phyloP scores from a whole-genome alignment of 2,888 invertebrate species.

The Polymixis lichenea region DNA sequence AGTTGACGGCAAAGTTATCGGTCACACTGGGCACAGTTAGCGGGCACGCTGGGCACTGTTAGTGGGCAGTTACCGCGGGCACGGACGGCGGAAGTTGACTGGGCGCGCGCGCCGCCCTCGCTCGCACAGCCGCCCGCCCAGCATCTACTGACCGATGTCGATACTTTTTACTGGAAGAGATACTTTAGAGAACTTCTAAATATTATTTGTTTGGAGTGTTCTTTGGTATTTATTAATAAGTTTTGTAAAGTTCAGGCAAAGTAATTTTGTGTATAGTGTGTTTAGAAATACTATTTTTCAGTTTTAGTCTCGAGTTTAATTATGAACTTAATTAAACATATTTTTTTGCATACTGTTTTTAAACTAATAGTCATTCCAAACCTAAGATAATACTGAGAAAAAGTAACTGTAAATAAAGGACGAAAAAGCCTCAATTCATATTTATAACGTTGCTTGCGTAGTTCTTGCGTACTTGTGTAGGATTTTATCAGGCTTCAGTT shows the following conservation, averaged over 20 bases:
- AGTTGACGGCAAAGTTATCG: conserved; percentile 53
- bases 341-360: background rate
- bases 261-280: too few relatives aligned
- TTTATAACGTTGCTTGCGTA: background rate
- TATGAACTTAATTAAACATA: too few relatives aligned
- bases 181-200: conserved; percentile 12
- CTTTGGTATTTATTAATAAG: background rate
- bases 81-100: conserved; percentile 78
- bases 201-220: background rate
- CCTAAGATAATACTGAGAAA: background rate
- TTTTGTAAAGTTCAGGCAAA: background rate
- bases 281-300: too few relatives aligned
- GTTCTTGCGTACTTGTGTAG: too few relatives aligned
- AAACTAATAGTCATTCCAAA: background rate
- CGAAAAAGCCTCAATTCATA: background rate
- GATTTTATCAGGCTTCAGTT: conserved; percentile 7
- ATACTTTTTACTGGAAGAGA: conserved; percentile 76
- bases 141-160: conserved; percentile 66
- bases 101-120: conserved; percentile 85
- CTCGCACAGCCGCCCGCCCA: conserved; percentile 78
- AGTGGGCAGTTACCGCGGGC: conserved; percentile 65
- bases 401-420: too few relatives aligned
- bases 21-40: conserved; percentile 26
- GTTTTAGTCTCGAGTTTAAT: too few relatives aligned
- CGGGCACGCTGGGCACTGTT: conserved; percentile 39